Conservation (phyloP, 2,888 invertebrate species). For the Drosophila mimetica region DNA sequence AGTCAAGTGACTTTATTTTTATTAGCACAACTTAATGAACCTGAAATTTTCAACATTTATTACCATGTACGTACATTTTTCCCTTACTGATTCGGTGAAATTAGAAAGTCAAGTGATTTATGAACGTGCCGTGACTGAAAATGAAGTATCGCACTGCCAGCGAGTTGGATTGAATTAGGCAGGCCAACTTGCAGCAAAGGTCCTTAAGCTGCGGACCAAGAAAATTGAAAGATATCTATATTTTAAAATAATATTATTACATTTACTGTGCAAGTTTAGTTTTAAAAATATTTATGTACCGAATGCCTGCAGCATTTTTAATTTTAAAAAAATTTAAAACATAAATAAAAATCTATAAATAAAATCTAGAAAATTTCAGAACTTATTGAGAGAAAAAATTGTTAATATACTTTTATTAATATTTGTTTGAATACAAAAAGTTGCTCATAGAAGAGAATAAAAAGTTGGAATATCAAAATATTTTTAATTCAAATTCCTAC, state of each 20-base stretch:
- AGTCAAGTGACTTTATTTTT: conserved; percentile 80
- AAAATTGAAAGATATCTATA: neutral
- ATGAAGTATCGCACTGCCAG: conserved; percentile 21
- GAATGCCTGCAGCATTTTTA: too few species aligned
- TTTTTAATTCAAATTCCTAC: neutral
- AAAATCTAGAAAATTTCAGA: too few species aligned
- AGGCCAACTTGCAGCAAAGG: neutral
- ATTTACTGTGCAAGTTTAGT: neutral
- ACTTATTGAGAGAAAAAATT: too few species aligned
- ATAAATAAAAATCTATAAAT: too few species aligned
- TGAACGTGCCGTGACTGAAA: conserved; percentile 61
- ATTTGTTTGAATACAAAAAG: too few species aligned
- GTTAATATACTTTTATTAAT: too few species aligned
- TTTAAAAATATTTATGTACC: too few species aligned
- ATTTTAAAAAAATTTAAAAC: too few species aligned
- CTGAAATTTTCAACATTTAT: conserved; percentile 77
- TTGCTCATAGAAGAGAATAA: too few species aligned
- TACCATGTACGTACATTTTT: conserved; percentile 45
- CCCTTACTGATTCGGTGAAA: conserved; percentile 42
- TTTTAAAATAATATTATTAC: neutral
- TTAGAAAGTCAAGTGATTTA: conserved; percentile 77
- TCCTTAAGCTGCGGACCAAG: neutral
- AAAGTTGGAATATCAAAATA: too few species aligned
- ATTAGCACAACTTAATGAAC: conserved; percentile 82
- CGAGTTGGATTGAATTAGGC: neutral